Percentiles rank a stretch among this genome's conserved stretches.
phyloP scores from a whole-genome alignment of 2,888 invertebrate genomes.

The Flexamia atlantica region DNA sequence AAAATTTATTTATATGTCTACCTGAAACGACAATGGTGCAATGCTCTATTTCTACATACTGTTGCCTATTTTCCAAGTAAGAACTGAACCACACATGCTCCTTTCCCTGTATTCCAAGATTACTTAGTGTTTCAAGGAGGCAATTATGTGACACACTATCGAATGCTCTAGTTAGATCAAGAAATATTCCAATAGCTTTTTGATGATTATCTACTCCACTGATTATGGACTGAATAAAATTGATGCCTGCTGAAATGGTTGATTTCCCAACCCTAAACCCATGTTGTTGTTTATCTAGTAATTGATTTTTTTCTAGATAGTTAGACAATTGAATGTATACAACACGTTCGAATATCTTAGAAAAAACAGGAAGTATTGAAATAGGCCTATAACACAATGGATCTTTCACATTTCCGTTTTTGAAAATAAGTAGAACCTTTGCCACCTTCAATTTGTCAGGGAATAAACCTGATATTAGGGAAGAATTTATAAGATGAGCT shows the following conservation, averaged over 20 bases:
- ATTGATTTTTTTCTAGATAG: neutral
- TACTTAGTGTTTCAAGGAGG: neutral
- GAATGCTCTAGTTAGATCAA: neutral
- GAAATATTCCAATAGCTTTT: constrained; percentile 15
- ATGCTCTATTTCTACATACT: no score
- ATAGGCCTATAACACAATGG: neutral
- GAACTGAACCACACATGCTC: no score
- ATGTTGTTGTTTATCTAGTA: constrained; percentile 30
- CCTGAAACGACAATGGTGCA: no score
- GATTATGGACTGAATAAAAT: constrained; percentile 12
- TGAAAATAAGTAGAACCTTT: constrained; percentile 2
- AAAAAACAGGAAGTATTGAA: constrained; percentile 3
- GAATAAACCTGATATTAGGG: constrained; percentile 20
- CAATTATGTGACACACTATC: constrained; percentile 14
- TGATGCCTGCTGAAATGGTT: neutral
- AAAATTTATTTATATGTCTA: no score
- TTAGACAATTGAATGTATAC: neutral
- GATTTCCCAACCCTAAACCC: constrained; percentile 12
- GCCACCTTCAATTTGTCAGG: neutral
- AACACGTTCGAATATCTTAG: constrained; percentile 11
- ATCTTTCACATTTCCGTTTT: constrained; percentile 23
- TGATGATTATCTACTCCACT: constrained; percentile 6
- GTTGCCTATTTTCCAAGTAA: no score
- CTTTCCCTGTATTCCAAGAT: no score
- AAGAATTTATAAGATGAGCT: constrained; percentile 15